phyloP scores from a whole-genome alignment of 2,888 invertebrate species.

The Onchidella celtica region DNA sequence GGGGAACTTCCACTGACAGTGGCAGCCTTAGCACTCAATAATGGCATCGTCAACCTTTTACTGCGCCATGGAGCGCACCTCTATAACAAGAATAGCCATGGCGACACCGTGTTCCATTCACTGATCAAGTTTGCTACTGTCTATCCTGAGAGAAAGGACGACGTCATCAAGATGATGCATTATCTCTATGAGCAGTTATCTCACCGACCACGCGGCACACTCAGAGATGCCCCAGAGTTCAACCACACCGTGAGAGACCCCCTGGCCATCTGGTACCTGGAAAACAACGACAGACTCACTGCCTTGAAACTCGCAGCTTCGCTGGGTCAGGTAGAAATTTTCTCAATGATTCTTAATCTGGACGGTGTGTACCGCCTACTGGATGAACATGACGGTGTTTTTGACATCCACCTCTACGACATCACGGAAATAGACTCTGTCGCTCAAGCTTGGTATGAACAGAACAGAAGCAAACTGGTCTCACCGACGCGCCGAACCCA shows the following conservation, averaged over 20 bases:
- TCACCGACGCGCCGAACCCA: background rate
- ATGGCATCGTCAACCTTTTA: constrained; percentile 55
- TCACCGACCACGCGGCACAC: background rate
- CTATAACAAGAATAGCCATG: constrained; percentile 53
- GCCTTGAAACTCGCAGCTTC: constrained; percentile 64
- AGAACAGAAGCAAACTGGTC: background rate
- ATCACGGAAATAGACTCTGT: constrained; percentile 69
- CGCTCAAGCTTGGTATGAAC: constrained; percentile 33
- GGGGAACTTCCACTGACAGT: constrained; percentile 64
- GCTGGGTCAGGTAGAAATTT: constrained; percentile 57
- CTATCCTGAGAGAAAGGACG: constrained; percentile 56
- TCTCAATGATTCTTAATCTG: constrained; percentile 63
- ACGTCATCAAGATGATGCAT: constrained; percentile 39
- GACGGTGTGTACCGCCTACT: constrained; percentile 62
- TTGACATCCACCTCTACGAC: constrained; percentile 66
- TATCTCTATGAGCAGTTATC: constrained; percentile 10
- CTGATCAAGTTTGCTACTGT: constrained; percentile 57
- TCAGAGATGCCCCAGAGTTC: background rate
- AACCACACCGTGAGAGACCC: background rate
- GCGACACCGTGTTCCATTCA: constrained; percentile 63
- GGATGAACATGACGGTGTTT: constrained; percentile 66
- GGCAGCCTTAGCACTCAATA: constrained; percentile 61
- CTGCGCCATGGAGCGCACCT: constrained; percentile 52
- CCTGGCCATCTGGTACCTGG: constrained; percentile 58
- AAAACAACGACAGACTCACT: constrained; percentile 60